Evolutionary conservation across 2,113 vertebrate genomes (phyloP).

Genomic region (Neolamprologus brichardi): DNA sequence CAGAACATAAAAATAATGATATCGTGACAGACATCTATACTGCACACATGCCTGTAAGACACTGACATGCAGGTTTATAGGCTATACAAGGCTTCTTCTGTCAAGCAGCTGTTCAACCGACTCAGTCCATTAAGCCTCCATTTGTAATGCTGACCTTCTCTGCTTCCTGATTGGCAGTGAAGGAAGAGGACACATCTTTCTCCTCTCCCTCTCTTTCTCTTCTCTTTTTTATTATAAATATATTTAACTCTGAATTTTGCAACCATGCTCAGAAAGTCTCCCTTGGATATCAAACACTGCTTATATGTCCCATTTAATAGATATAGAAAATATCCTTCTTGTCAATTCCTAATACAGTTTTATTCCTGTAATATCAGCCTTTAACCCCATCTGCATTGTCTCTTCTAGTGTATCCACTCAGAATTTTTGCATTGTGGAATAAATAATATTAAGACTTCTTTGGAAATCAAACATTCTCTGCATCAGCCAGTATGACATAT

Average conservation of each 20-base stretch:
- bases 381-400: not conserved
- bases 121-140: slow-evolving; percentile 40
- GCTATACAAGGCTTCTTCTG: not conserved
- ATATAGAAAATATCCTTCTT: not conserved
- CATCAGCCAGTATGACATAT: not conserved
- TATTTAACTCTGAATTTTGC: not conserved
- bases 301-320: not conserved
- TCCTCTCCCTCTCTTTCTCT: not conserved
- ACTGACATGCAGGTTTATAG: not conserved
- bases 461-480: not conserved
- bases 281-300: not conserved
- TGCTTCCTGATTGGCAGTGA: not conserved
- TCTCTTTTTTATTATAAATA: not conserved
- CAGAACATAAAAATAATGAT: not conserved
- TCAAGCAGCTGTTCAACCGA: not conserved
- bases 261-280: too few species aligned
- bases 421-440: not conserved
- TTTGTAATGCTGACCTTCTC: slow-evolving; percentile 1
- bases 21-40: not conserved
- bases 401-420: not conserved
- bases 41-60: not conserved
- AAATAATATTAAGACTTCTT: not conserved
- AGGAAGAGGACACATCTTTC: not conserved
- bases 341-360: not conserved
- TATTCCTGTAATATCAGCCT: not conserved